These are phyloP conservation scores for Perodicticus potto DNA, from an alignment of 2,797 vertebrate species.

Conservation along the genomic window DNA sequence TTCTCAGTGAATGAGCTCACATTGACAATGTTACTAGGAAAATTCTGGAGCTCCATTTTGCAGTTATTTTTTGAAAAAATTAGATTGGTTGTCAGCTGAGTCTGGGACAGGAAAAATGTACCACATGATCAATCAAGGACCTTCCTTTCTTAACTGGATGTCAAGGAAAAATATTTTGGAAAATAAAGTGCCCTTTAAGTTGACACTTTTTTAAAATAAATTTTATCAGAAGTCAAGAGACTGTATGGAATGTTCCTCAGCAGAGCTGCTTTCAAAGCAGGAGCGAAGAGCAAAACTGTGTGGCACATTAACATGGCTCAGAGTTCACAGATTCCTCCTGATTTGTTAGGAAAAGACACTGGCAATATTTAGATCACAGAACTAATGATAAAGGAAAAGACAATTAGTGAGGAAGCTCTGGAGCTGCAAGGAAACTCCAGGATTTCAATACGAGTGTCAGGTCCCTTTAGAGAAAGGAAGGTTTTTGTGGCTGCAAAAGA, in stretches of 20 bases:
- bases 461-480: background rate
- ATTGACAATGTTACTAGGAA: background rate
- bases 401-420: background rate
- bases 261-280: background rate
- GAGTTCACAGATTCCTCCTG: background rate
- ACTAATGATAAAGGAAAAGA: background rate
- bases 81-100: background rate
- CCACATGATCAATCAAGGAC: background rate
- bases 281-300: background rate
- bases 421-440: background rate
- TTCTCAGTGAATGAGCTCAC: background rate
- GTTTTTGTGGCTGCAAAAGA: background rate
- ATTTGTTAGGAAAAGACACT: background rate
- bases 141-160: background rate
- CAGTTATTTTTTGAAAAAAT: background rate
- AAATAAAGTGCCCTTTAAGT: background rate
- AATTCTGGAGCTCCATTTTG: background rate
- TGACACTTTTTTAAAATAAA: background rate
- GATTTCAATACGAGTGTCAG: background rate
- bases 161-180: background rate
- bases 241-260: background rate
- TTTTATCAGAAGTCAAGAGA: background rate
- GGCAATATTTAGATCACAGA: background rate
- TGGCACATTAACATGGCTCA: background rate
- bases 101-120: background rate